Percentiles rank a stretch among this genome's conserved stretches.
phyloP scores from a whole-genome alignment of 2,113 vertebrate genomes.

The Aplodontia rufa region DNA sequence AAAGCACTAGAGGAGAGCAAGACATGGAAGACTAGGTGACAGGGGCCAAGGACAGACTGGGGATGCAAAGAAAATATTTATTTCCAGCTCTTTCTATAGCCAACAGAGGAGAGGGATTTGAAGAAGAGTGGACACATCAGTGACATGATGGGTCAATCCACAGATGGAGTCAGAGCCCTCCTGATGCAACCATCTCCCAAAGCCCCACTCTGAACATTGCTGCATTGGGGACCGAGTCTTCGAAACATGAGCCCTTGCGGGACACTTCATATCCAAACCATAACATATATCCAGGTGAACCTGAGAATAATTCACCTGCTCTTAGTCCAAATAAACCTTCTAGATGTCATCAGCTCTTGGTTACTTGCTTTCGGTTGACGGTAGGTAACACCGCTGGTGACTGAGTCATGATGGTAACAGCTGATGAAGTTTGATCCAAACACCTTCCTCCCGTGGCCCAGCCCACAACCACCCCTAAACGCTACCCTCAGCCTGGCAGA shows the following conservation, averaged over 20 bases:
- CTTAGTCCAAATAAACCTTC: background rate
- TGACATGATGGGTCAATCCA: background rate
- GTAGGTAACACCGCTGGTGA: background rate
- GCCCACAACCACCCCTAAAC: background rate
- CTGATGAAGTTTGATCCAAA: background rate
- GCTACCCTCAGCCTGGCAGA: background rate
- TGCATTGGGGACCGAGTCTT: background rate
- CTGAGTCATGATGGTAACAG: background rate
- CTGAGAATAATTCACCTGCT: background rate
- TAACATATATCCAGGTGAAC: background rate
- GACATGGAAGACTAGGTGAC: rapidly evolving
- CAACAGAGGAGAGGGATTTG: background rate
- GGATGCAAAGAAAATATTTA: background rate
- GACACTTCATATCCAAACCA: background rate
- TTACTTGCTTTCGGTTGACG: background rate
- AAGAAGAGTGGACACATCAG: background rate
- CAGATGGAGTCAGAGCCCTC: background rate
- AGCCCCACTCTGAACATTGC: background rate
- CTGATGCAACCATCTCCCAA: background rate
- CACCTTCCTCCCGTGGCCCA: too few relatives aligned
- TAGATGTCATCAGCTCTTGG: background rate
- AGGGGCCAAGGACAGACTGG: too few relatives aligned
- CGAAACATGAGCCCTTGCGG: background rate
- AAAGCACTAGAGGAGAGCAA: background rate
- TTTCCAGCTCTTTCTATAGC: background rate